Percentiles rank a stretch among this genome's conserved stretches.
Evolutionary conservation across 2,797 vertebrate genomes (phyloP).

Genomic region (Thripadectes ignobilis): DNA sequence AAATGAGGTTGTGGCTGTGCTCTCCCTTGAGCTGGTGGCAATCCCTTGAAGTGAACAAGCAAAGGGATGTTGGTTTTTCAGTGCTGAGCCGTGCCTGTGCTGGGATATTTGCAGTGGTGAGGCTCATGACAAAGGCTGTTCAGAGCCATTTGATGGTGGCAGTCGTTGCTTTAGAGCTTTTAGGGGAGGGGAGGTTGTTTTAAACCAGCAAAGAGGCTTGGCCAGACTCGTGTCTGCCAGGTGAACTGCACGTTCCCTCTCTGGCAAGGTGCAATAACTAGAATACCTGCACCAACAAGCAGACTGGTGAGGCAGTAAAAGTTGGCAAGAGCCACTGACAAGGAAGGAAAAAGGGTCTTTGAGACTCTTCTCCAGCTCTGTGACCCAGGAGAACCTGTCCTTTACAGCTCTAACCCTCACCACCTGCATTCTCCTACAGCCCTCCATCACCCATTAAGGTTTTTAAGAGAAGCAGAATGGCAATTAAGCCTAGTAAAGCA

Average conservation of each 20-base stretch:
- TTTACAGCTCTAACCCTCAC: background rate
- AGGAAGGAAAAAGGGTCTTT: background rate
- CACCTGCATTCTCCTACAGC: background rate
- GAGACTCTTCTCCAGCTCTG: background rate
- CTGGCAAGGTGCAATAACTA: background rate
- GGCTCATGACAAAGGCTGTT: background rate
- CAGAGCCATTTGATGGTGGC: background rate
- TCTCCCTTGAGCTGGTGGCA: background rate
- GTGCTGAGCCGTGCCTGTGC: background rate
- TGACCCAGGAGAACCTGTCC: background rate
- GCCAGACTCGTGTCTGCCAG: background rate
- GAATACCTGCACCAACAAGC: background rate
- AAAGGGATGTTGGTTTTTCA: accelerated
- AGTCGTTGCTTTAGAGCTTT: background rate
- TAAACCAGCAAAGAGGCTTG: background rate
- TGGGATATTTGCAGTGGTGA: background rate
- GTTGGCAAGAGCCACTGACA: background rate
- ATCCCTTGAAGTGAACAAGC: background rate
- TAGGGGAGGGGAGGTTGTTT: background rate
- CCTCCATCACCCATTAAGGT: background rate
- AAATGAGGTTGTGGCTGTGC: background rate
- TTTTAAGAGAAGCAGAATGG: conserved; percentile 45
- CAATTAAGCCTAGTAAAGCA: conserved; percentile 21
- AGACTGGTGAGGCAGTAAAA: background rate
- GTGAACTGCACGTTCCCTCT: background rate